A percentile compares a stretch with the other conserved stretches of the same genome.
phyloP scores from a whole-genome alignment of 2,888 invertebrate genomes.

The Latheticus oryzae region DNA sequence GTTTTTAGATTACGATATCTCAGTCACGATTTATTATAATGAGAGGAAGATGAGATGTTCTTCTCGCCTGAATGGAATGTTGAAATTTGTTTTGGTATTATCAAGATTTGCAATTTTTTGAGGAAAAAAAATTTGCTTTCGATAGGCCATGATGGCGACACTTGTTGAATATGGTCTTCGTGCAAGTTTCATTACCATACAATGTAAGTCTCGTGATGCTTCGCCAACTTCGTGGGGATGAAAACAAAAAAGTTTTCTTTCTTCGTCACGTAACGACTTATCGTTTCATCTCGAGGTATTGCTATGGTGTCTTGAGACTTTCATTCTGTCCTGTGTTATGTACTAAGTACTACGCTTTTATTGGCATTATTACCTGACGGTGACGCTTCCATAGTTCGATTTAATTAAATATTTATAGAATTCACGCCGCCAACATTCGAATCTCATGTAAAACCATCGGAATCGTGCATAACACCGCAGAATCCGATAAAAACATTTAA shows the following conservation, averaged over 20 bases:
- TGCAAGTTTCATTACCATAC: slow-evolving; percentile 35
- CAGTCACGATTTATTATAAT: slow-evolving; percentile 43
- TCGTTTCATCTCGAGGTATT: slow-evolving; percentile 17
- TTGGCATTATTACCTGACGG: too few relatives aligned
- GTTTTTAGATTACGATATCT: slow-evolving; percentile 42
- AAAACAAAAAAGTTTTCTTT: neutral
- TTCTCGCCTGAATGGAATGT: slow-evolving; percentile 30
- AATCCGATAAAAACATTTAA: slow-evolving; percentile 26
- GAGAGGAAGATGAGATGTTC: slow-evolving; percentile 24
- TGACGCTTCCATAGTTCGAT: too few relatives aligned
- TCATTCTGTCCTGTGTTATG: slow-evolving; percentile 13
- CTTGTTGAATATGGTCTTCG: neutral
- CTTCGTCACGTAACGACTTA: slow-evolving; percentile 17
- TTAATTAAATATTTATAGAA: slow-evolving; percentile 24
- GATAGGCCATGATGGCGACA: slow-evolving; percentile 8
- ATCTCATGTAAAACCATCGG: slow-evolving; percentile 3
- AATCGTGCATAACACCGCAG: slow-evolving; percentile 6
- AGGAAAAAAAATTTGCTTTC: slow-evolving; percentile 6
- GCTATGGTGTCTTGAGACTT: neutral
- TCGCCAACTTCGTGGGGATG: slow-evolving; percentile 14
- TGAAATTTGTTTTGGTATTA: slow-evolving; percentile 14
- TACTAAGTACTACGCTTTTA: neutral
- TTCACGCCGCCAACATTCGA: slow-evolving; percentile 9
- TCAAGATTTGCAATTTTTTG: slow-evolving; percentile 12
- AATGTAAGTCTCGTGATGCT: slow-evolving; percentile 12